Evolutionary conservation across 2,797 vertebrate genomes (phyloP).

Genomic region (Urophycis tenuis): DNA sequence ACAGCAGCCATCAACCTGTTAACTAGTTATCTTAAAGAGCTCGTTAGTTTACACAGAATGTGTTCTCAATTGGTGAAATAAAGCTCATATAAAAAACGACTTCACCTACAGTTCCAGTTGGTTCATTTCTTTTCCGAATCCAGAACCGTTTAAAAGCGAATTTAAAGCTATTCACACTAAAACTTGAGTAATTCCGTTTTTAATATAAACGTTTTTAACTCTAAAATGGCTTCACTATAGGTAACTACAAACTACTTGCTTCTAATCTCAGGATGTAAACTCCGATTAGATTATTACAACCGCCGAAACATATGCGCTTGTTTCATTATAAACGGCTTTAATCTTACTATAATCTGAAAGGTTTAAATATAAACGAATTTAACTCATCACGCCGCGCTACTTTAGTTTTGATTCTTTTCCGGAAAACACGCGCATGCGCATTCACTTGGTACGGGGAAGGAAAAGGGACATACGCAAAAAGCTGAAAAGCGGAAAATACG

Average conservation of each 20-base stretch:
- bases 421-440: background rate
- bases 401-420: background rate
- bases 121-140: background rate
- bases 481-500: background rate
- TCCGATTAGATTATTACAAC: background rate
- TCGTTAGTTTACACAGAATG: no score
- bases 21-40: background rate
- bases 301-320: background rate
- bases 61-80: background rate
- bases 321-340: background rate
- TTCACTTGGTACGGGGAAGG: background rate
- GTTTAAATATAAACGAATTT: background rate
- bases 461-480: background rate
- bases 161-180: background rate
- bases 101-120: conserved; percentile 5
- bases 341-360: background rate
- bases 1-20: background rate
- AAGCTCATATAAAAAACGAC: background rate
- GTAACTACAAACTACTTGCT: background rate
- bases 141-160: background rate
- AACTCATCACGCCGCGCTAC: background rate
- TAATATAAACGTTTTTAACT: background rate
- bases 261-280: background rate
- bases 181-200: background rate
- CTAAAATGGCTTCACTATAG: background rate